phyloP scores from a whole-genome alignment of 2,113 vertebrate species.

The Pagrus major region DNA sequence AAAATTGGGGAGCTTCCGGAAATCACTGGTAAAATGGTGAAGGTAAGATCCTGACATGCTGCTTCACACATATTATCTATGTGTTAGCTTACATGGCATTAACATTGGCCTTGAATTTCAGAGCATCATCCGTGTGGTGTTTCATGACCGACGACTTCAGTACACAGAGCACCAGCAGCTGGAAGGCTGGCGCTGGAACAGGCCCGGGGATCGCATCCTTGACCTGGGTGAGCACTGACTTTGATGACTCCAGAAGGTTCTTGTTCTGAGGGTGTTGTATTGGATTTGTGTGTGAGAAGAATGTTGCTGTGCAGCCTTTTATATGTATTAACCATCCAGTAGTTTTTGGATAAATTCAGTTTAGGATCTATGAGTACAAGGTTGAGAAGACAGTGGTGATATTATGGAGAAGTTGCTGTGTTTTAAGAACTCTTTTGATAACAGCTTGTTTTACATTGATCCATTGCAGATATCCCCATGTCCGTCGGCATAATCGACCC shows the following conservation, averaged over 20 bases:
- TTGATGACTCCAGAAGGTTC: not conserved
- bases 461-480: slow-evolving; percentile 94
- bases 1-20: slow-evolving; percentile 97
- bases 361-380: not conserved
- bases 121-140: slow-evolving; percentile 98
- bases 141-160: slow-evolving; percentile 95
- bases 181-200: slow-evolving; percentile 98
- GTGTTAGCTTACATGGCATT: not conserved
- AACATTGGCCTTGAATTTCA: slow-evolving; percentile 56
- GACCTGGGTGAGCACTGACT: slow-evolving; percentile 89
- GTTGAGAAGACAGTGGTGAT: not conserved
- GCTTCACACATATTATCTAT: not conserved
- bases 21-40: slow-evolving; percentile 96
- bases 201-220: slow-evolving; percentile 96
- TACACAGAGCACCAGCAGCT: slow-evolving; percentile 98
- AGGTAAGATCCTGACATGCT: slow-evolving; percentile 84
- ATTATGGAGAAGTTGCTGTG: slow-evolving; percentile 1
- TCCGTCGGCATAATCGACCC: slow-evolving; percentile 98
- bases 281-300: not conserved
- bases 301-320: slow-evolving; percentile 27
- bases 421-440: slow-evolving; percentile 36
- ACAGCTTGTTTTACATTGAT: slow-evolving; percentile 59
- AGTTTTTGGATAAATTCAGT: not conserved
- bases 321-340: slow-evolving; percentile 6
- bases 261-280: not conserved